Percentiles rank a stretch among this genome's conserved stretches.
Conservation (phyloP, 1,140 invertebrate genomes). For the Pissodes strobi region DNA sequence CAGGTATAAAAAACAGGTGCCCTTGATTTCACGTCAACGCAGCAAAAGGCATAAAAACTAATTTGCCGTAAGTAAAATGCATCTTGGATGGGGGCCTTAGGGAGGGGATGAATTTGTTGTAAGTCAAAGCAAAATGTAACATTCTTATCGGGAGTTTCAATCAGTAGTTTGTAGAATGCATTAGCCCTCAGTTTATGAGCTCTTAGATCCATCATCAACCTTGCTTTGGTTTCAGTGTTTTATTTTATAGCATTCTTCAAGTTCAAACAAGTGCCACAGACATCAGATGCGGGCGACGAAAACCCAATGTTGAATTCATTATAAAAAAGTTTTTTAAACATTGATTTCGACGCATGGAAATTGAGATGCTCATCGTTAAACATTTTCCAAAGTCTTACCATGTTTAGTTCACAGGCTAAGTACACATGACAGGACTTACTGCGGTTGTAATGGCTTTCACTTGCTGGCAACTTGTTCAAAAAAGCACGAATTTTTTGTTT, state of each 20-base stretch:
- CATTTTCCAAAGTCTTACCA: slow-evolving; percentile 4
- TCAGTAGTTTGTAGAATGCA: slow-evolving; percentile 20
- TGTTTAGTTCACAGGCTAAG: not conserved
- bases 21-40: slow-evolving; percentile 29
- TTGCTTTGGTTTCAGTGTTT: slow-evolving; percentile 10
- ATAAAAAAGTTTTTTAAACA: slow-evolving; percentile 29
- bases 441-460: slow-evolving; percentile 1
- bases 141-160: not conserved
- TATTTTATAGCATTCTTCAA: slow-evolving; percentile 18
- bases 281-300: slow-evolving; percentile 18
- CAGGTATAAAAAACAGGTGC: slow-evolving; percentile 42
- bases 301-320: slow-evolving; percentile 30
- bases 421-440: not conserved
- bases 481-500: not conserved
- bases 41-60: slow-evolving; percentile 26
- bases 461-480: slow-evolving; percentile 6
- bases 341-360: not conserved
- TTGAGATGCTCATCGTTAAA: not conserved
- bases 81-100: slow-evolving; percentile 13
- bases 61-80: no score
- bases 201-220: slow-evolving; percentile 1
- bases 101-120: slow-evolving; percentile 7
- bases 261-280: slow-evolving; percentile 14
- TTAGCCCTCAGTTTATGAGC: slow-evolving; percentile 20
- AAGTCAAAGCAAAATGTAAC: slow-evolving; percentile 5